Evolutionary conservation across 2,797 vertebrate species (phyloP).

Genomic region (Hypotaenidia philippensis): DNA sequence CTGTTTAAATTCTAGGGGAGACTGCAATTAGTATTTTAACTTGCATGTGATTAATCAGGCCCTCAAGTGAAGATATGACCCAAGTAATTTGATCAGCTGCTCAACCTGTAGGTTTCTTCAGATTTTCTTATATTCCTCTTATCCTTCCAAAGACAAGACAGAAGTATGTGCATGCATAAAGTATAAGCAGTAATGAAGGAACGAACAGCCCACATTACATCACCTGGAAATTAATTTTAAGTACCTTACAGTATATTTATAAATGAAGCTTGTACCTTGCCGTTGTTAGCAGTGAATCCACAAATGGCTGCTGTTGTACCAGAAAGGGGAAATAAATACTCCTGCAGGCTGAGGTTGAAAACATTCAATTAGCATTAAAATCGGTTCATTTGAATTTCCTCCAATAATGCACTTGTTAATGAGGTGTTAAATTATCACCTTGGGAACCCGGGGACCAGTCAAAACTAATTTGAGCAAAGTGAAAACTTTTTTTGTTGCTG

Average conservation of each 20-base stretch:
- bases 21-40: background rate
- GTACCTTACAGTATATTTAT: background rate
- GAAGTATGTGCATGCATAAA: background rate
- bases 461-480: conserved; percentile 70
- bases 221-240: background rate
- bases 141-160: background rate
- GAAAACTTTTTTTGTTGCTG: conserved; percentile 48
- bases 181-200: background rate
- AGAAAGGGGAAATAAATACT: background rate
- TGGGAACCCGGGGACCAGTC: conserved; percentile 64
- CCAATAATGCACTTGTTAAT: conserved; percentile 76
- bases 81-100: background rate
- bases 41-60: background rate
- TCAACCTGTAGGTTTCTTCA: background rate
- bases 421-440: conserved; percentile 77
- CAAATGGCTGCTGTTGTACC: background rate
- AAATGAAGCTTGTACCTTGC: background rate
- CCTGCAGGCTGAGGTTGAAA: conserved; percentile 21
- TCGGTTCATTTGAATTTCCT: conserved; percentile 71
- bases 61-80: background rate
- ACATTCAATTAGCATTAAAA: conserved; percentile 70
- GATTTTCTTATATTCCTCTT: background rate
- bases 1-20: background rate
- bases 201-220: background rate
- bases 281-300: background rate